Conservation (phyloP, 23 tunicate species). For the Aplidium turbinatum region DNA sequence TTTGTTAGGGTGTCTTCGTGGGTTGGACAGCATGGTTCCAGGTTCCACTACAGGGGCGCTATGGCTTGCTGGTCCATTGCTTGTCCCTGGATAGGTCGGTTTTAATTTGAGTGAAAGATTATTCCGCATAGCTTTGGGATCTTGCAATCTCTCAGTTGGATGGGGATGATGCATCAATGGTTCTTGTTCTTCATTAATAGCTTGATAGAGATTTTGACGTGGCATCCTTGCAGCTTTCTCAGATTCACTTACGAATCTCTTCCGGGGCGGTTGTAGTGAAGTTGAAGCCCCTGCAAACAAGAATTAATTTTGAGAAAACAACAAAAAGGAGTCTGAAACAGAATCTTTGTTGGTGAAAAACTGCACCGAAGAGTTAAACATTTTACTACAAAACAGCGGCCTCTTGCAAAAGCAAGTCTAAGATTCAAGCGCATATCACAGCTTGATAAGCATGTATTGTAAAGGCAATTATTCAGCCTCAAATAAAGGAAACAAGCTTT, state of each 20-base stretch:
- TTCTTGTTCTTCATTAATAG: slow-evolving; percentile 16
- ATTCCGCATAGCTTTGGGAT: neutral
- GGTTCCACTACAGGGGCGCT: neutral
- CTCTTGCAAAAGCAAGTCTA: no score
- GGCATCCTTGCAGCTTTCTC: neutral
- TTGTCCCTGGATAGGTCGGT: neutral
- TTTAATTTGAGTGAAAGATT: neutral
- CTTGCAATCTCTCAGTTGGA: neutral
- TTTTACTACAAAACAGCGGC: no score
- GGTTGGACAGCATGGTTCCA: neutral
- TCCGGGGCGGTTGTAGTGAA: slow-evolving; percentile 9
- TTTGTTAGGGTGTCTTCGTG: neutral
- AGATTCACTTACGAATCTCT: slow-evolving; percentile 18
- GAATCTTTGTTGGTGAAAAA: no score
- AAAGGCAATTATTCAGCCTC: no score
- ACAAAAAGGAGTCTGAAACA: neutral
- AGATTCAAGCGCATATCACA: no score
- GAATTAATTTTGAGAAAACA: neutral
- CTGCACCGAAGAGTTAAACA: no score
- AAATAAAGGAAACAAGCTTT: no score
- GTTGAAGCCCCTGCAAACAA: neutral
- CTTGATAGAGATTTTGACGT: neutral
- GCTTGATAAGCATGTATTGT: no score
- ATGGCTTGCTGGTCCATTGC: neutral
- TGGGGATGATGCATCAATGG: neutral